Conservation (phyloP, 2,888 invertebrate genomes). For the Labia minor region DNA sequence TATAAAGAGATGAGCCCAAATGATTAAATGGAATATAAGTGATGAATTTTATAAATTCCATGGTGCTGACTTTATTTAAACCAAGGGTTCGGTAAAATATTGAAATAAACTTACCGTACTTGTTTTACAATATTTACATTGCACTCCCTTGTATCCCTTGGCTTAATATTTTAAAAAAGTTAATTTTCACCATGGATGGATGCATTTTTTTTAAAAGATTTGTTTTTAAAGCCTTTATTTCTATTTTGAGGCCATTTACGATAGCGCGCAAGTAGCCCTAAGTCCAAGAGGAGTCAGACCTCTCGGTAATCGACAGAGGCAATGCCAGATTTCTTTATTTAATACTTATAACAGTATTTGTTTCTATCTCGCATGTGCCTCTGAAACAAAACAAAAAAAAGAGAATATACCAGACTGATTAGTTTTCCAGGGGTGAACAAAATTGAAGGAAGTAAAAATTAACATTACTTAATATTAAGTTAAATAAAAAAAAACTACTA, state of each 20-base stretch:
- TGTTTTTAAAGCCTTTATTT: not conserved
- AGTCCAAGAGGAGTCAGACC: constrained; percentile 16
- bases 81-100: not conserved
- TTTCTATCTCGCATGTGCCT: constrained; percentile 25
- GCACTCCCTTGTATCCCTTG: not conserved
- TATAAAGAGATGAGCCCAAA: too few species aligned
- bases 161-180: not conserved
- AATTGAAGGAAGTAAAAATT: not conserved
- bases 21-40: too few species aligned
- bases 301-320: constrained; percentile 20
- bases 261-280: not conserved
- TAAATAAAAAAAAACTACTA: too few species aligned
- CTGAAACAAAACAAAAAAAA: constrained; percentile 23
- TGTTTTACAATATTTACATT: not conserved
- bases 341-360: constrained; percentile 17
- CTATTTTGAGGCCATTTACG: not conserved
- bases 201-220: not conserved
- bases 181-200: constrained; percentile 4
- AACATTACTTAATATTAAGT: not conserved
- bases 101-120: not conserved
- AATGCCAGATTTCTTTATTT: constrained; percentile 21
- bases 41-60: not conserved
- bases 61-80: not conserved
- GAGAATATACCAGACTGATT: constrained; percentile 24
- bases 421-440: constrained; percentile 15